These are phyloP conservation scores for Crossocerus cetratus DNA, from an alignment of 2,888 invertebrate genomes.

Conservation along the genomic window DNA sequence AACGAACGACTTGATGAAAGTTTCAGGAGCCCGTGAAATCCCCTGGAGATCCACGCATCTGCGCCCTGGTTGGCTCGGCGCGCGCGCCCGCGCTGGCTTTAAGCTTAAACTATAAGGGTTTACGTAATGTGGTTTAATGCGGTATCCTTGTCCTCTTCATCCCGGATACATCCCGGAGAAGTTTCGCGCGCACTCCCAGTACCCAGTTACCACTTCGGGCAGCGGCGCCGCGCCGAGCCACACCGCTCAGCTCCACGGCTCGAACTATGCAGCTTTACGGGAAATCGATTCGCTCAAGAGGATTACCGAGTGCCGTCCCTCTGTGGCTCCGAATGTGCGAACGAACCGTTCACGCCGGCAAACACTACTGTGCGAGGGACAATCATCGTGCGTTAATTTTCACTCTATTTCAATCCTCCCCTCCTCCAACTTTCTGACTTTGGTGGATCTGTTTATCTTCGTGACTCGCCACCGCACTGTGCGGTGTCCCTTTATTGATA, in stretches of 20 bases:
- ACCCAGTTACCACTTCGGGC: conserved; percentile 43
- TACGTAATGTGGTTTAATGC: conserved; percentile 62
- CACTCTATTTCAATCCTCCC: too few species aligned
- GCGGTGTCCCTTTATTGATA: too few species aligned
- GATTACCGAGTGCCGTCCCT: conserved; percentile 12
- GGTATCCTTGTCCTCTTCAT: conserved; percentile 55
- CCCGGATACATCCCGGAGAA: conserved; percentile 39
- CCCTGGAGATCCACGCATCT: conserved; percentile 51
- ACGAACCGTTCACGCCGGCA: neutral
- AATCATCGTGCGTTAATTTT: conserved; percentile 5
- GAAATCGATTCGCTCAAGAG: conserved; percentile 53
- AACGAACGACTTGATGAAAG: conserved; percentile 61
- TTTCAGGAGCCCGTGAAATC: conserved; percentile 51
- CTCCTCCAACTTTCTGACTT: too few species aligned
- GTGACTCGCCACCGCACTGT: too few species aligned
- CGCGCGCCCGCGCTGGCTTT: conserved; percentile 20
- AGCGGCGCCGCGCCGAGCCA: too few species aligned
- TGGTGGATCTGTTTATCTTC: too few species aligned
- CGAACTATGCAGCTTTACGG: conserved; percentile 40
- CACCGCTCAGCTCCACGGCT: conserved; percentile 4
- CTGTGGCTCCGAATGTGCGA: neutral
- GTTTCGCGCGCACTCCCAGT: conserved; percentile 46
- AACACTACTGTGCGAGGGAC: conserved; percentile 5
- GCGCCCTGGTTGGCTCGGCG: conserved; percentile 22
- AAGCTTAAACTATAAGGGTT: conserved; percentile 60